Base-by-base conservation (phyloP, 2,797 vertebrate genomes). In the Echeneis naucrates region DNA sequence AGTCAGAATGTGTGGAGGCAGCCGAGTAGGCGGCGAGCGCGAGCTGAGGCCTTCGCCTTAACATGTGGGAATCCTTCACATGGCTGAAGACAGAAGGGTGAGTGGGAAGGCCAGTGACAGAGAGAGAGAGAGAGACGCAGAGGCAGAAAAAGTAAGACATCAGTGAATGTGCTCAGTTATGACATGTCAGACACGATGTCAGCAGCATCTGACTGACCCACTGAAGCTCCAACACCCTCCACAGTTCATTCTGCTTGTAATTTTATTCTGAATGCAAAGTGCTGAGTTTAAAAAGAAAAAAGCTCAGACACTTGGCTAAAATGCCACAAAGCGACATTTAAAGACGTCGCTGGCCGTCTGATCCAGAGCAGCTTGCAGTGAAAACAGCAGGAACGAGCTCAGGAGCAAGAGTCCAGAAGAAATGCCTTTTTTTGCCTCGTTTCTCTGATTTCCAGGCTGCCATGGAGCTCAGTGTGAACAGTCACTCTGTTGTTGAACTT, bases 1-100 rank as follows among this genome's bases (percentile, higher is more conserved):
- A 48, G 68, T 72, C 68, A 86, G 87, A 76, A 74, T 77, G 83
- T 69, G 70, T 62, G 88, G 84, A 56, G 89, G 91, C 70, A 56
- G 35, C 21, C 0, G 63, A 60, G 90, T 80, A 80, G 87, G 85
- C 23, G 58, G 61, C 14, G 64, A 62, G 35, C 72, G 78, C 9
- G 16, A 70, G 78, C 80, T 61, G 52, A 73, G 80, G 75, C 45
- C 60, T 40, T 33, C 26, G 17, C 75, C 59, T 70, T 84, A 72
- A 78, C 55, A 57, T 86, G 84, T 64, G 62, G 69, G 78, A 68
- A 79, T 63, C 40, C 42, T 62, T 87, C 81, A 86, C 83, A 33
- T 81, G 87, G 75, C 84, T 21, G 53, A 54, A 81, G 55, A 72
- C 50, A 80, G 74, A 80, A 63, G 66, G 81, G 69, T 55, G 82